Conservation (phyloP, 2,113 vertebrate species). For the Thalassarche chlororhynchos region DNA sequence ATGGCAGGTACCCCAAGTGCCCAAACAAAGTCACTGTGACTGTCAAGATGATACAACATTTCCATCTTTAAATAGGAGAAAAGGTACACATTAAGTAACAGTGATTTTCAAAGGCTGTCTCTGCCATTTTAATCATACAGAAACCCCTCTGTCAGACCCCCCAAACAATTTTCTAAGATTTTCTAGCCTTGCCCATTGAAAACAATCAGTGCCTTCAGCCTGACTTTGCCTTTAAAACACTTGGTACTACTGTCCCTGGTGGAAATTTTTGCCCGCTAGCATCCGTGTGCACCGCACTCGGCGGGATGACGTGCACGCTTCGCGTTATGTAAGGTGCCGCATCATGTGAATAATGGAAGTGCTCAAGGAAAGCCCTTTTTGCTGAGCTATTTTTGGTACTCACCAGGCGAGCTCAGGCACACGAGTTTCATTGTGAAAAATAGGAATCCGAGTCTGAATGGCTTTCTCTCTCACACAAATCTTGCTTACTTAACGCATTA, state of each 20-base stretch:
- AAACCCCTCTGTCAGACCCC: background rate
- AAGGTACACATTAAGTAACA: background rate
- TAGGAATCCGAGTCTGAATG: background rate
- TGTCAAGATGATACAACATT: background rate
- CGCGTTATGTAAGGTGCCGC: slow-evolving; percentile 52
- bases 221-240: slow-evolving; percentile 7
- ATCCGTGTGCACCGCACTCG: background rate
- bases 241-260: background rate
- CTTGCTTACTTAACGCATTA: slow-evolving; percentile 4
- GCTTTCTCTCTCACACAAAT: background rate
- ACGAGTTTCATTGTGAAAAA: slow-evolving; percentile 63
- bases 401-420: background rate
- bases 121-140: background rate
- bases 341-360: slow-evolving; percentile 69
- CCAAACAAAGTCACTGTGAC: background rate
- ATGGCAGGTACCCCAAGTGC: background rate
- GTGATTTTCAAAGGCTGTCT: background rate
- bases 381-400: slow-evolving; percentile 56
- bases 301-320: background rate
- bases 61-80: background rate
- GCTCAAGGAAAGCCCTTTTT: slow-evolving; percentile 64
- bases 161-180: background rate
- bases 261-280: background rate
- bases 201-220: background rate
- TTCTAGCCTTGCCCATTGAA: background rate